Conservation (phyloP, 2,113 vertebrate genomes). For the Pithys albifrons region DNA sequence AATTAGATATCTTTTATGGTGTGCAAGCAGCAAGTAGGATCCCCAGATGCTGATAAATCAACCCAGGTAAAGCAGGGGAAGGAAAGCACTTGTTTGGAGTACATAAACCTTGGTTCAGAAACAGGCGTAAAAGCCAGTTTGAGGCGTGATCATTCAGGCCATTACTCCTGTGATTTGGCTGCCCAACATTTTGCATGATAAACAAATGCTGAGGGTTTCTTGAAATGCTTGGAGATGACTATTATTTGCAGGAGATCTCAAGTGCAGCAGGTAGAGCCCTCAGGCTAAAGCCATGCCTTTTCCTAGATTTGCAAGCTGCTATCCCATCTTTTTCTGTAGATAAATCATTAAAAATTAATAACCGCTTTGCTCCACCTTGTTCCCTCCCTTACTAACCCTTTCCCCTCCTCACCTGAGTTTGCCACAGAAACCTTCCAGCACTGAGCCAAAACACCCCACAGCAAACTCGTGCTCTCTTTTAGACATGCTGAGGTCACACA, state of each 20-base stretch:
- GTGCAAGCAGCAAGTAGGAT: not conserved
- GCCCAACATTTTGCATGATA: not conserved
- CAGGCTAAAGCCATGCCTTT: conserved; percentile 13
- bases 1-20: not conserved
- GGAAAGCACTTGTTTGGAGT: not conserved
- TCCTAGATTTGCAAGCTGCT: not conserved
- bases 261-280: conserved; percentile 5
- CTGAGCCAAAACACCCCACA: not conserved
- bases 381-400: not conserved
- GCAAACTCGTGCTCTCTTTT: not conserved
- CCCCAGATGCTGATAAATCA: not conserved
- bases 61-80: not conserved
- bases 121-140: not conserved
- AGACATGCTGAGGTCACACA: not conserved
- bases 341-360: not conserved
- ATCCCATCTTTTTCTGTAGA: conserved; percentile 43
- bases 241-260: conserved; percentile 1
- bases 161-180: not conserved
- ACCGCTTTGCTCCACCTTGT: not conserved
- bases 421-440: not conserved
- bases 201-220: not conserved
- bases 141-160: not conserved
- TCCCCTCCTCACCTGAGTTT: not conserved
- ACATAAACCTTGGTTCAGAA: not conserved
- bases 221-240: not conserved